phyloP scores from a whole-genome alignment of 2,797 vertebrate species.

The Heteromormyrus szaboi region DNA sequence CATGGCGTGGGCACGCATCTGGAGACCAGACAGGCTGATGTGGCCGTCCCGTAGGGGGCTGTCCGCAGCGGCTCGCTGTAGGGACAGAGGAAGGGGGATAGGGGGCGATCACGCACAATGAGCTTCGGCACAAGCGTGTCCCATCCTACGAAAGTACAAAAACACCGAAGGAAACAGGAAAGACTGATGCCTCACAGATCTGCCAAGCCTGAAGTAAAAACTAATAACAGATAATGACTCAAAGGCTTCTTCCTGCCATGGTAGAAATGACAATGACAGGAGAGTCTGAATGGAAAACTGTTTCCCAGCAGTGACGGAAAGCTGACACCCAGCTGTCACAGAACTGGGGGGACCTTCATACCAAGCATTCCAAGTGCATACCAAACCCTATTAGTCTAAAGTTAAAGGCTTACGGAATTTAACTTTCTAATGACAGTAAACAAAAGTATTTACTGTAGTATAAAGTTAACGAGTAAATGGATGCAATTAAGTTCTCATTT shows the following conservation, averaged over 20 bases:
- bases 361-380: not conserved
- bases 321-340: not conserved
- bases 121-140: not conserved
- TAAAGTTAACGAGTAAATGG: not conserved
- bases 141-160: not conserved
- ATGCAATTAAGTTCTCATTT: not conserved
- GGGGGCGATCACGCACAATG: not conserved
- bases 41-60: slow-evolving; percentile 87
- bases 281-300: not conserved
- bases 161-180: not conserved
- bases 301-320: not conserved
- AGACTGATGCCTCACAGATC: not conserved
- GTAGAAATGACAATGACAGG: not conserved
- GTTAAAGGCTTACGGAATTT: not conserved
- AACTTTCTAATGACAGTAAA: not conserved
- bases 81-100: not conserved
- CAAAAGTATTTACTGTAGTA: not conserved
- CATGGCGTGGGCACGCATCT: slow-evolving; percentile 95
- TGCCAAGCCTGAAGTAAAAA: not conserved
- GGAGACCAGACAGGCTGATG: slow-evolving; percentile 86
- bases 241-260: not conserved
- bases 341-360: not conserved
- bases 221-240: not conserved
- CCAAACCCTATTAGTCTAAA: not conserved
- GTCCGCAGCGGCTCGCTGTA: slow-evolving; percentile 80